Conservation (phyloP, 2,113 vertebrate species). For the Tragelaphus imberbis region DNA sequence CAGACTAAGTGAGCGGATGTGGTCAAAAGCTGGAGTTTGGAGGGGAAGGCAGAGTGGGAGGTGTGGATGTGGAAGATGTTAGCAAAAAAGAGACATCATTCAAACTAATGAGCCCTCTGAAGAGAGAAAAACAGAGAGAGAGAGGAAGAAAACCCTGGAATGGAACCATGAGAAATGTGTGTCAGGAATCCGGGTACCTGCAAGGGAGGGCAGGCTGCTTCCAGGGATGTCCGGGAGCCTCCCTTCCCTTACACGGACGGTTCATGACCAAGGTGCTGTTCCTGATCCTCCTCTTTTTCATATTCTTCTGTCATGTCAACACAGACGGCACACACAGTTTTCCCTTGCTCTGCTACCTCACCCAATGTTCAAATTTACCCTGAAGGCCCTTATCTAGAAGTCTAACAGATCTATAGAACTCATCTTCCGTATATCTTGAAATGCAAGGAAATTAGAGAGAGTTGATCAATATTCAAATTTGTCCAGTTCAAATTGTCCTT, state of each 20-base stretch:
- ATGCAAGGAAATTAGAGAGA: not conserved
- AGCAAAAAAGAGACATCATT: not conserved
- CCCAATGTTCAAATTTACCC: not conserved
- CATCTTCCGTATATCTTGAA: not conserved
- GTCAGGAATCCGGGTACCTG: not conserved
- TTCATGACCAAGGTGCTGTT: not conserved
- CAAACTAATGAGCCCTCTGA: not conserved
- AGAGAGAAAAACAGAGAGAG: not conserved
- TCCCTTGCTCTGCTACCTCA: not conserved
- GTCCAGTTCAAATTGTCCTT: not conserved
- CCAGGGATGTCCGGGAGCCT: not conserved
- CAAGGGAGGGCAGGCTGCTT: not conserved
- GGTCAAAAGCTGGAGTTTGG: not conserved
- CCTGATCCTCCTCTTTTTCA: not conserved
- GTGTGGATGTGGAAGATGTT: not conserved
- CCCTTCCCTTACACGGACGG: not conserved
- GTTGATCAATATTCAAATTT: not conserved
- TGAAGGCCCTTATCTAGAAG: not conserved
- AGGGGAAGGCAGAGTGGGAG: not conserved
- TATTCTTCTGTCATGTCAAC: not conserved
- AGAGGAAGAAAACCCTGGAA: not conserved
- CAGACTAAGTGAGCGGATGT: not conserved
- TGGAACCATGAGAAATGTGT: not conserved
- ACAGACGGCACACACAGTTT: not conserved
- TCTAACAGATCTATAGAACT: not conserved